A percentile compares a stretch with the other conserved stretches of the same genome.
These are phyloP conservation scores for Atethmia centrago DNA, from an alignment of 2,888 invertebrate genomes.

Conservation along the genomic window DNA sequence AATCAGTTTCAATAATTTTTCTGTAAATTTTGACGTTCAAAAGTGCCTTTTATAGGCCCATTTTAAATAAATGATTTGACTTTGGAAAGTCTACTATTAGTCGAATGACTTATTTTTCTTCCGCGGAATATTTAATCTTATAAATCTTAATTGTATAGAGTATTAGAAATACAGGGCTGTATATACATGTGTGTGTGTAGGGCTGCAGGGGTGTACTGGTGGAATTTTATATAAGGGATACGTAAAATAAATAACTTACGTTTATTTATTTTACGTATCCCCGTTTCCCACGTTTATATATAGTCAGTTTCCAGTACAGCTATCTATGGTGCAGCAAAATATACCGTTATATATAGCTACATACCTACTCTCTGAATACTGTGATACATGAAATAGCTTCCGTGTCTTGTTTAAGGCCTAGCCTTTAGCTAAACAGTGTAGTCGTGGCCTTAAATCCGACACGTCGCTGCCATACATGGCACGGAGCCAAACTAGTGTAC, in stretches of 20 bases:
- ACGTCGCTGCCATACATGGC: conserved; percentile 50
- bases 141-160: neutral
- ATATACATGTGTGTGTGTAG: no score
- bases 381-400: conserved; percentile 23
- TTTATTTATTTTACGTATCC: no score
- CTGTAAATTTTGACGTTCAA: no score
- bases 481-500: conserved; percentile 43
- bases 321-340: no score
- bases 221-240: neutral
- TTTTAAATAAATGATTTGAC: no score
- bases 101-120: neutral
- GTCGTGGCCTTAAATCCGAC: conserved; percentile 30
- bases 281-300: no score
- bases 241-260: neutral
- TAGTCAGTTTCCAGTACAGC: neutral
- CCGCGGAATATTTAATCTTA: neutral
- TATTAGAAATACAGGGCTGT: neutral
- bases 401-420: conserved; percentile 1
- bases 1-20: no score
- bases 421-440: conserved; percentile 12
- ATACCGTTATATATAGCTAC: no score
- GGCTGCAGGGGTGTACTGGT: no score
- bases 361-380: neutral
- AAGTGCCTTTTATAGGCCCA: no score
- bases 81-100: no score